Evolutionary conservation across 2,797 vertebrate genomes (phyloP), one percentile per base, ranked within the genome.

Genomic region (Chelidonichthys spinosus): DNA sequence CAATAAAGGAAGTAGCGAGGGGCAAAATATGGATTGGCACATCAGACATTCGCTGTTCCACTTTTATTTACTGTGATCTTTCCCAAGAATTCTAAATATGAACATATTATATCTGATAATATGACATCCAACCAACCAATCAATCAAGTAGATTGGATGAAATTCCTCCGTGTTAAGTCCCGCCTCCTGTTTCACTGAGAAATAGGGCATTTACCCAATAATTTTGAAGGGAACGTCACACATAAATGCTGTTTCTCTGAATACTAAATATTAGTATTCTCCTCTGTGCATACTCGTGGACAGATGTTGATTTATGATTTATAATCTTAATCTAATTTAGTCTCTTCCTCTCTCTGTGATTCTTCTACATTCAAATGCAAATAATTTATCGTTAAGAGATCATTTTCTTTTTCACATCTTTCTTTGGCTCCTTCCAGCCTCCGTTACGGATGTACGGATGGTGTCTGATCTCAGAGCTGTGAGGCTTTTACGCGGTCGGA

Each of bases 381-480:
- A 49, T 69, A 0, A n/a, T 50, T 49, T 63, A 10, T 14, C 17
- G 7, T 1, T 14, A 2, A 7, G 25, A 42, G 35, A 43, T 66
- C 44, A 4, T 7, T 61, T 36, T 32, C 0, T 49, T 52, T 65
- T 64, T 17, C 14, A 58, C 2, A 55, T n/a, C 47, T 25, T 69
- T 62, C 55, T 67, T 35, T 15, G 15, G 42, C 40, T 59, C 17
- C 9, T 42, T 18, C 54, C 32, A 53, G 52, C 2, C 39, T 3
- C 25, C 4, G 0, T 49, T 35, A 10, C 36, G 8, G 15, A 68
- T 74, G 39, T 76, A 62, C 15, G 43, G 18, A 58, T 40, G 36
- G 10, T 59, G 44, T 79, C 81, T 70, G 71, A 76, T 81, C 64
- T 46, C 50, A 56, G 10, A 79, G 43, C 46, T 72, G 49, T 32